phyloP scores from a whole-genome alignment of 2,113 vertebrate species.

The Piaya cayana region DNA sequence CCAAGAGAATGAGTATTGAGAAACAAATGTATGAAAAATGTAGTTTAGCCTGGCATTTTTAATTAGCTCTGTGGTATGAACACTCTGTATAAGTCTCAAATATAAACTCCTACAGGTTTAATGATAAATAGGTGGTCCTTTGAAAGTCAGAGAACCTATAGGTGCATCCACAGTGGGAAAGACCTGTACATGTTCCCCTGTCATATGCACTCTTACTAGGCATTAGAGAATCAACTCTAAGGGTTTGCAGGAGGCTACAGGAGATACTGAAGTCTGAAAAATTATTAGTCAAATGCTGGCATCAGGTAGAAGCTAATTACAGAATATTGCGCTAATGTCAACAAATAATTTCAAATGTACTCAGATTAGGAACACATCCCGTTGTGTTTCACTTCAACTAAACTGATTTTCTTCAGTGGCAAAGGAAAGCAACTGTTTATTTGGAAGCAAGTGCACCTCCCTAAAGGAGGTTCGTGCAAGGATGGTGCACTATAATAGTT shows the following conservation, averaged over 20 bases:
- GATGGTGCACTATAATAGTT: not conserved
- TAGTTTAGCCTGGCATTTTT: not conserved
- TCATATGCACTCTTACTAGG: not conserved
- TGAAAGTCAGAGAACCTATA: not conserved
- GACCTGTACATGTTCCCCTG: not conserved
- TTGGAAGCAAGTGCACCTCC: not conserved
- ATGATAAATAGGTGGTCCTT: not conserved
- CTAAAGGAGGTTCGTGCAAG: not conserved
- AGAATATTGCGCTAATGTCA: not conserved
- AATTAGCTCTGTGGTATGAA: not conserved
- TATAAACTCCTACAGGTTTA: not conserved
- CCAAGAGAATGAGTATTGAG: not conserved
- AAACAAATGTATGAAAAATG: not conserved
- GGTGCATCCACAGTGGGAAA: not conserved
- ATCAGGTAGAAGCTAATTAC: not conserved
- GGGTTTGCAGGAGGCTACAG: not conserved
- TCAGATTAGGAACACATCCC: not conserved
- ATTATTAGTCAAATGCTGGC: not conserved
- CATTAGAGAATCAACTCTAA: not conserved
- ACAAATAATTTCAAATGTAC: not conserved
- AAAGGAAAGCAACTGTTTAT: not conserved
- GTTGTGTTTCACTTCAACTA: not conserved
- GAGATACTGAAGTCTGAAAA: not conserved
- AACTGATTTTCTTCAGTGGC: not conserved
- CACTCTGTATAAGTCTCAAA: not conserved